phyloP scores from a whole-genome alignment of 2,113 vertebrate genomes.

The Melanotaenia duboulayi region DNA sequence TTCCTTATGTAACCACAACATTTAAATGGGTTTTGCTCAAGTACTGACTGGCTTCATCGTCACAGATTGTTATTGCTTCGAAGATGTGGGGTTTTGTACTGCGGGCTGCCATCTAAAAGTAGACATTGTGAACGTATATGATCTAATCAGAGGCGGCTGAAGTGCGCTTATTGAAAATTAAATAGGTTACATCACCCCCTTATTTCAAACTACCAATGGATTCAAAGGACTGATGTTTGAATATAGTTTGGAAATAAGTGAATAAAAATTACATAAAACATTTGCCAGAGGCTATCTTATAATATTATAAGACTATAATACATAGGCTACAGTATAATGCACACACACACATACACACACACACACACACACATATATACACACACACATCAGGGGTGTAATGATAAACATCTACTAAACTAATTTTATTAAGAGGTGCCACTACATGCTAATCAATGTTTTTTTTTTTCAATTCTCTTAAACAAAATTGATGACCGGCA shows the following conservation, averaged over 20 bases:
- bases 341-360: too few relatives aligned
- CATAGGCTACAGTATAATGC: too few relatives aligned
- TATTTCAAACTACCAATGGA: background rate
- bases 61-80: constrained; percentile 14
- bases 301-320: too few relatives aligned
- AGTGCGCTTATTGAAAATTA: constrained; percentile 30
- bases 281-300: too few relatives aligned
- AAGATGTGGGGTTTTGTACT: constrained; percentile 21
- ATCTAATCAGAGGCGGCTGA: constrained; percentile 44
- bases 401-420: too few relatives aligned
- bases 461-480: too few relatives aligned
- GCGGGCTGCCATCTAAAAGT: constrained; percentile 49
- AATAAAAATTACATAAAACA: background rate
- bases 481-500: too few relatives aligned
- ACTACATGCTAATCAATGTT: too few relatives aligned
- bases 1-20: background rate
- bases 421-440: too few relatives aligned
- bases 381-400: too few relatives aligned
- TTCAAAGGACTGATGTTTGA: constrained; percentile 9
- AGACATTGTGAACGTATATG: constrained; percentile 52
- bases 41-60: constrained; percentile 2
- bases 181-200: background rate
- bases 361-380: too few relatives aligned
- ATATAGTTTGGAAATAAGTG: constrained; percentile 13
- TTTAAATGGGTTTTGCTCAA: background rate